Base-by-base conservation (phyloP, 2,888 invertebrate species). In the Acronicta leporina region DNA sequence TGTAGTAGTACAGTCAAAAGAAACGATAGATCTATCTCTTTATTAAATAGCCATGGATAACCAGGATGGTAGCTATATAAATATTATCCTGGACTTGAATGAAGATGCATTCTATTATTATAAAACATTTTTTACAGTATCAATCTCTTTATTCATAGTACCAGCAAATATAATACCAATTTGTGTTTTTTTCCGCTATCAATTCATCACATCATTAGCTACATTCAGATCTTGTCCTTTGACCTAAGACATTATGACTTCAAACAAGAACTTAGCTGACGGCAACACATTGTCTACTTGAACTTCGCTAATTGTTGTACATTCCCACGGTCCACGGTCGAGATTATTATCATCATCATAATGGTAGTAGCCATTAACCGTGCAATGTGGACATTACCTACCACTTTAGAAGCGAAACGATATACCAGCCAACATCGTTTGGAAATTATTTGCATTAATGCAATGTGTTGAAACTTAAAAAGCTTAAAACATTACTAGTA, bases 271-370 rank as follows among this genome's bases (percentile, higher is more conserved):
- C 60, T 38, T 44, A 47, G 41, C 2, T 30, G 41, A 35, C 51
- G 20, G 40, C 38, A 44, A 54, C 43, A 50, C 42, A 58, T 64
- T 53, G 53, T 58, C 46, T 27, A 25, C 13, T 41, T 25, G 10
- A 54, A 58, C 38, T 63, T 61, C 14, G 51, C 47, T 47, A 58
- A 63, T 64, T 59, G 53, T 63, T 47, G 25, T 16, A 15, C 9
- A 49, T 64, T 75, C 75, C 62, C 75, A 75, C 75, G 69, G 16
- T 27, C 57, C 54, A 62, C 61, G 69, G 69, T 53, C 61, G 38
- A 45, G 52, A 64, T 66, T 63, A 70, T 52, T 20, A 54, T 50
- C 59, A 66, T 63, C 46, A 49, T 35, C 38, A 53, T 69, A 68
- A 54, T 69, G 66, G 68, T 74, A 45, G 43, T 10, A 14, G 54